Evolutionary conservation across 1,140 invertebrate species (phyloP), one percentile per base, ranked within the genome.

Genomic region (Ceratosolen solmsi): DNA sequence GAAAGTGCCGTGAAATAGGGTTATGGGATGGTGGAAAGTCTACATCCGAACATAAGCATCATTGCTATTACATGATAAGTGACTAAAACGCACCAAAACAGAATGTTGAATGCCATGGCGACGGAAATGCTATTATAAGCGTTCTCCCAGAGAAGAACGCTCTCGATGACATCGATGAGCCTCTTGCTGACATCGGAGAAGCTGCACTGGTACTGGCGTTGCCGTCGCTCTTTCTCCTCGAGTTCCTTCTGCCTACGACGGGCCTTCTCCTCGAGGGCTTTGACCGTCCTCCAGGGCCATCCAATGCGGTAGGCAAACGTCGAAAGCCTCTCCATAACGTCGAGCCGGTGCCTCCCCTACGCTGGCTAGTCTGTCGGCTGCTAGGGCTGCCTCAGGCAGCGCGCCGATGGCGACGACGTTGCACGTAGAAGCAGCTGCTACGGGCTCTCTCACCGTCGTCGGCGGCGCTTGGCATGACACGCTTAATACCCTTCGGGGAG

Each of bases 11-110:
- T n/a, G n/a, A n/a, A n/a, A n/a, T n/a, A n/a, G n/a, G n/a, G n/a
- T n/a, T n/a, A n/a, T n/a, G n/a, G n/a, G n/a, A n/a, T n/a, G n/a
- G n/a, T n/a, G n/a, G n/a, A n/a, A n/a, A n/a, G n/a, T n/a, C n/a
- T n/a, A n/a, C n/a, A n/a, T n/a, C n/a, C n/a, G n/a, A n/a, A n/a
- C n/a, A n/a, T n/a, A n/a, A n/a, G n/a, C n/a, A n/a, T n/a, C n/a
- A n/a, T n/a, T n/a, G n/a, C n/a, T n/a, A n/a, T n/a, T n/a, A n/a
- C n/a, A n/a, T n/a, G n/a, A n/a, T n/a, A n/a, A n/a, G n/a, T n/a
- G n/a, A n/a, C n/a, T n/a, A 33, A 22, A 17, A 87, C 89, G 87
- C 82, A 90, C 89, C 89, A 89, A 84, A 89, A 90, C 25, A 89
- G 77, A 79, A 89, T 84, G 76, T 87, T 88, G 84, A 89, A 89